Evolutionary conservation across 2,888 invertebrate genomes (phyloP).

Genomic region (Tetanocera ferruginea): DNA sequence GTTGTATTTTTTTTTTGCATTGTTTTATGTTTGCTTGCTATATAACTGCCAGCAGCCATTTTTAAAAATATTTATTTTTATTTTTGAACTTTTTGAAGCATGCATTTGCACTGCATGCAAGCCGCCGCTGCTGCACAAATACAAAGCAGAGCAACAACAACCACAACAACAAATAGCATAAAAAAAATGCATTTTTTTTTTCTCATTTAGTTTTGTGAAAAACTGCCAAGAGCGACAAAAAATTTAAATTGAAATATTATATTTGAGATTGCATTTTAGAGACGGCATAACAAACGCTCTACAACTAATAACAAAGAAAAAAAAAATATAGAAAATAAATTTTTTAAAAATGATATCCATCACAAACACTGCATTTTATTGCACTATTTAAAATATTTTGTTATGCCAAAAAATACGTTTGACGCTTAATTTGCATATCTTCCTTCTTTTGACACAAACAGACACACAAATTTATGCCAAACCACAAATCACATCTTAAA

Average conservation of each 20-base stretch:
- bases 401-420: neutral
- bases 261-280: slow-evolving; percentile 28
- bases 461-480: slow-evolving; percentile 20
- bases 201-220: slow-evolving; percentile 11
- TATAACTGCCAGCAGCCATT: slow-evolving; percentile 29
- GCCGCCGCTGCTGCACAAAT: neutral
- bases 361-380: too few species aligned
- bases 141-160: slow-evolving; percentile 34
- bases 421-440: neutral
- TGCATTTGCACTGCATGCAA: neutral
- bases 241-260: slow-evolving; percentile 34
- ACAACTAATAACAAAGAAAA: neutral
- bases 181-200: slow-evolving; percentile 22
- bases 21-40: slow-evolving; percentile 37
- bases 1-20: slow-evolving; percentile 27
- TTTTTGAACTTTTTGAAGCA: slow-evolving; percentile 47
- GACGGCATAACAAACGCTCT: neutral
- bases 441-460: neutral
- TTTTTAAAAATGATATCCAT: neutral
- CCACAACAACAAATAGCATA: slow-evolving; percentile 38
- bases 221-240: slow-evolving; percentile 15
- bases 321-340: neutral
- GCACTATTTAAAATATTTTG: neutral
- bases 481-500: slow-evolving; percentile 32
- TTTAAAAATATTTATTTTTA: slow-evolving; percentile 45